Conservation (phyloP, 2,888 invertebrate species). For the Notodonta ziczac region DNA sequence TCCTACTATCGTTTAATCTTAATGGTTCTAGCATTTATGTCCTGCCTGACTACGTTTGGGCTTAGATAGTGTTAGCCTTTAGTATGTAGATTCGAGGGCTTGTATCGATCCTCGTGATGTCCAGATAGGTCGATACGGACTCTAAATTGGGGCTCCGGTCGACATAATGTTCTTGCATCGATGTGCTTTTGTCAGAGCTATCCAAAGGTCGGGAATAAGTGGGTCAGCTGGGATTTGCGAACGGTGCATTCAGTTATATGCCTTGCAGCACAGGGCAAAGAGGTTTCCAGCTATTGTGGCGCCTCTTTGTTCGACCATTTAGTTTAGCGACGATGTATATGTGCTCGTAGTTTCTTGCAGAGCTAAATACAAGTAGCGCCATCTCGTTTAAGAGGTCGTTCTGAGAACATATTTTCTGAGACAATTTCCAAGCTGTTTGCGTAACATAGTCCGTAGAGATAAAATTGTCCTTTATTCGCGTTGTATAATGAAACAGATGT, state of each 20-base stretch:
- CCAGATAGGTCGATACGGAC: slow-evolving; percentile 71
- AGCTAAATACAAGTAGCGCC: background rate
- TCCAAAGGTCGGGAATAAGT: slow-evolving; percentile 77
- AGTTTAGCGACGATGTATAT: slow-evolving; percentile 50
- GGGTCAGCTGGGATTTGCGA: slow-evolving; percentile 73
- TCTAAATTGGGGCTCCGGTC: slow-evolving; percentile 70
- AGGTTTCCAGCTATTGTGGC: slow-evolving; percentile 36
- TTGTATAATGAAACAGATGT: background rate
- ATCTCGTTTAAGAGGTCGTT: background rate
- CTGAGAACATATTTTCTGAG: slow-evolving; percentile 3
- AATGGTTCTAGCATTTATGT: slow-evolving; percentile 45
- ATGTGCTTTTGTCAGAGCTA: slow-evolving; percentile 75
- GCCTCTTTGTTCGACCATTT: slow-evolving; percentile 57
- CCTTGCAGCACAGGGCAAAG: slow-evolving; percentile 27
- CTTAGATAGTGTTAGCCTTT: too few species aligned
- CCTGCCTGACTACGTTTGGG: too few species aligned
- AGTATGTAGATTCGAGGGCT: slow-evolving; percentile 37
- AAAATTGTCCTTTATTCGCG: slow-evolving; percentile 13
- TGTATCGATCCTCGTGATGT: slow-evolving; percentile 51
- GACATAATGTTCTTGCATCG: slow-evolving; percentile 75
- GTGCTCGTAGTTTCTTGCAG: slow-evolving; percentile 15
- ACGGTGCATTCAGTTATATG: slow-evolving; percentile 57
- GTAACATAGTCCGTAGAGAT: background rate
- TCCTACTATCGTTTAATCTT: slow-evolving; percentile 51
- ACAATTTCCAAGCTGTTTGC: slow-evolving; percentile 5